These are phyloP conservation scores for Cyanoderma ruficeps DNA, from an alignment of 2,113 vertebrate species.

Conservation along the genomic window DNA sequence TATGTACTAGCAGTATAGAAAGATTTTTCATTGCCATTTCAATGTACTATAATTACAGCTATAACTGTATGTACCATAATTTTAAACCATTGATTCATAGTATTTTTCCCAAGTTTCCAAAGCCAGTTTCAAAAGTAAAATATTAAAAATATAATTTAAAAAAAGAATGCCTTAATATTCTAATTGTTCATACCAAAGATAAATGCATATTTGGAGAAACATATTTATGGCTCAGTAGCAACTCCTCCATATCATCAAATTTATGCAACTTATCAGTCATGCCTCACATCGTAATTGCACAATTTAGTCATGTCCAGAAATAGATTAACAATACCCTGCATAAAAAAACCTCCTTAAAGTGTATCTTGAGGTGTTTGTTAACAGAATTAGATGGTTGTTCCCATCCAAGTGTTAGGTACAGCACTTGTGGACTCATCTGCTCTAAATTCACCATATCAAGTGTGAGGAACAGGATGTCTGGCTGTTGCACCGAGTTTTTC, in stretches of 20 bases:
- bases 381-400: background rate
- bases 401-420: background rate
- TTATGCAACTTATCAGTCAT: background rate
- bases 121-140: background rate
- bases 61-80: background rate
- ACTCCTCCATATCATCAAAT: background rate
- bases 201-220: background rate
- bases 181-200: background rate
- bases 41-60: background rate
- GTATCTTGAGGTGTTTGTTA: background rate
- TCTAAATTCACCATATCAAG: background rate
- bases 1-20: background rate
- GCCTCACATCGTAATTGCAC: background rate
- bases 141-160: background rate
- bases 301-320: background rate
- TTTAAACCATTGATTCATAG: background rate
- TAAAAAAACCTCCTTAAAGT: background rate
- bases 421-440: background rate
- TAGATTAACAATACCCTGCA: background rate
- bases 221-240: background rate
- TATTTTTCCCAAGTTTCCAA: background rate
- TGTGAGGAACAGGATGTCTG: background rate
- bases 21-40: background rate
- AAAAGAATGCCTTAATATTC: background rate
- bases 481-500: background rate